Base-by-base conservation (phyloP, 2,113 vertebrate genomes). In the Echinops telfairi region DNA sequence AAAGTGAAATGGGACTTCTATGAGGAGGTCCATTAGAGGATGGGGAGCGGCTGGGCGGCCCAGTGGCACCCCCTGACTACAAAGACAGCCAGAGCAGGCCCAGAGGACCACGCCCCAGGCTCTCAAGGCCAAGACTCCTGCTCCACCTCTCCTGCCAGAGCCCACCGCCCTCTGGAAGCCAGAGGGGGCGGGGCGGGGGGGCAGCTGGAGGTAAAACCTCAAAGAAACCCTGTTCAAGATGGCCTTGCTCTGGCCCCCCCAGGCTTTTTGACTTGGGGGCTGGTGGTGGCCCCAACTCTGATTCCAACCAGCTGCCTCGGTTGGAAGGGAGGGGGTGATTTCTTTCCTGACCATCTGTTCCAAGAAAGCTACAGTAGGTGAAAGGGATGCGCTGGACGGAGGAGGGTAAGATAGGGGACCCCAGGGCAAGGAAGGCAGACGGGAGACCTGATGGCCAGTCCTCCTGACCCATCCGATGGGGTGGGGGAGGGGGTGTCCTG, bases 1-100 rank as follows among this genome's bases (percentile, higher is more conserved):
- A 98, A 98, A 92, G 95, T 95, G 96, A 95, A 97, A 96, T 3
- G 71, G 96, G 97, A 90, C 66, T 80, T 95, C 98, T 97, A 97
- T 62, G 93, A 95, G 96, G 96, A 94, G 92, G 95, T 91, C 95
- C 96, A 80, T 93, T 91, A 92, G 91, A 92, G 93, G 94, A 89
- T 19, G 58, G 91, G 92, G 92, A 94, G 94, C 83, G 83, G 91
- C 85, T 78, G 87, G 94, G 57, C 2, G 0, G 70, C 91, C 92
- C 95, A 66, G 68, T 40, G 87, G 79, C 40, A 31, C 83, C 62
- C 86, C 94, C 94, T 36, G 1, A 88, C 86, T 96, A 97, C 95
- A 17, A 17, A 94, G 92, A 87, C 0, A 25, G 80, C 95, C 92
- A 31, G 89, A 88, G 87, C 0, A 3, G 36, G 27, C 47, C 71